A percentile compares a stretch with the other conserved stretches of the same genome.
phyloP scores from a whole-genome alignment of 2,113 vertebrate species.

The Dasyurus viverrinus region DNA sequence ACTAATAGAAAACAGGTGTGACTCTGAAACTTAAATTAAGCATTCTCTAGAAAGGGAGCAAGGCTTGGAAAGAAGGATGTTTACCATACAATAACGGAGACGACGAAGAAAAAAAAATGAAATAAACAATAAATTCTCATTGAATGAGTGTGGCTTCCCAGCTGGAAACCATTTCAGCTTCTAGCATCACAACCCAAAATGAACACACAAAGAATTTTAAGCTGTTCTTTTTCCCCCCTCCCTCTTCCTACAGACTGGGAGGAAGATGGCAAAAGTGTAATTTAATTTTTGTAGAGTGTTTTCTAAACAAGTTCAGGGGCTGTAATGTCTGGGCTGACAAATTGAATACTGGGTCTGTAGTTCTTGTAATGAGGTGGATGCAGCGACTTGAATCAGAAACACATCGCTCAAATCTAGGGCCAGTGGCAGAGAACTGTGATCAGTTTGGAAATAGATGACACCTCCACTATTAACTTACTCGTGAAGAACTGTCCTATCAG shows the following conservation, averaged over 20 bases:
- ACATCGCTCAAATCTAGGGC: slow-evolving; percentile 39
- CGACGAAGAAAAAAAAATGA: slow-evolving; percentile 50
- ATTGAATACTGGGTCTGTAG: slow-evolving; percentile 56
- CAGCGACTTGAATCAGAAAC: slow-evolving; percentile 28
- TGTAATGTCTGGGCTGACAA: slow-evolving; percentile 53
- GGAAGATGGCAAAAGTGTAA: slow-evolving; percentile 59
- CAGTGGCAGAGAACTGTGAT: not conserved
- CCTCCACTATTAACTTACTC: not conserved
- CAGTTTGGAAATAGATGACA: not conserved
- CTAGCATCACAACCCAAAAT: slow-evolving; percentile 44
- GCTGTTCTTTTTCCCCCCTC: slow-evolving; percentile 52
- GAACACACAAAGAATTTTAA: slow-evolving; percentile 71
- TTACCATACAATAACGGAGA: slow-evolving; percentile 65
- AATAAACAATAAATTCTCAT: slow-evolving; percentile 68
- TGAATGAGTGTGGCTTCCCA: slow-evolving; percentile 70
- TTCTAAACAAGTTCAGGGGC: slow-evolving; percentile 67
- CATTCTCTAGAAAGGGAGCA: slow-evolving; percentile 51
- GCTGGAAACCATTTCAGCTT: slow-evolving; percentile 74
- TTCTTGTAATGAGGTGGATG: slow-evolving; percentile 41
- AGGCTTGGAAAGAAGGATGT: slow-evolving; percentile 60
- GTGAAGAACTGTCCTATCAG: not conserved
- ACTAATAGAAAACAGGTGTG: slow-evolving; percentile 82
- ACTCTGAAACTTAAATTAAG: slow-evolving; percentile 52
- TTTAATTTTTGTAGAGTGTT: slow-evolving; percentile 71
- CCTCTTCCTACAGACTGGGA: slow-evolving; percentile 30